Evolutionary conservation across 30 jellyfish, hydroid and myxozoan species (phyloP).

Genomic region (Clytia hemisphaerica): DNA sequence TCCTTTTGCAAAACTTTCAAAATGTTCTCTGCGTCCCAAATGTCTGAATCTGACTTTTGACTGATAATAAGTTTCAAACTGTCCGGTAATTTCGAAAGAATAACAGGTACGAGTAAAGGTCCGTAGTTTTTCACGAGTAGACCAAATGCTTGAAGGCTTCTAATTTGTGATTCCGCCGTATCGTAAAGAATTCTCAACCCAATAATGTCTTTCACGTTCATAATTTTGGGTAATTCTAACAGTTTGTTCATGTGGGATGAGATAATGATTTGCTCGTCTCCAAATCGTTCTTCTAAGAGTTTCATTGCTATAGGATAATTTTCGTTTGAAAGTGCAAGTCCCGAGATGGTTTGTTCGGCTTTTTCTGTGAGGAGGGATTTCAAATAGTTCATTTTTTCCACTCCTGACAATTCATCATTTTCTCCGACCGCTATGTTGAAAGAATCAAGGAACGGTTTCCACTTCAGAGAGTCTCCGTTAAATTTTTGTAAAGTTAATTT

Average conservation of each 20-base stretch:
- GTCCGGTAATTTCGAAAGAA: constrained; percentile 32
- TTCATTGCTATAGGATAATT: constrained; percentile 34
- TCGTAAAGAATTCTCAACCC: constrained; percentile 31
- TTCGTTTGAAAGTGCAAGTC: constrained; percentile 41
- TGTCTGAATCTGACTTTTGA: constrained; percentile 28
- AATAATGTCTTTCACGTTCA: constrained; percentile 13
- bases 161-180: constrained; percentile 34
- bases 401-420: constrained; percentile 24
- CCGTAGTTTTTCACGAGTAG: constrained; percentile 33
- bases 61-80: constrained; percentile 39
- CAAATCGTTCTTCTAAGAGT: constrained; percentile 31
- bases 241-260: constrained; percentile 60
- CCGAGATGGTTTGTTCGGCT: constrained; percentile 31
- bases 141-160: constrained; percentile 49
- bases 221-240: constrained; percentile 12
- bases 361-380: constrained; percentile 51
- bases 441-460: constrained; percentile 42
- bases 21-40: constrained; percentile 46
- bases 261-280: constrained; percentile 25
- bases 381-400: constrained; percentile 45
- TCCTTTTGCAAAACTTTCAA: constrained; percentile 41
- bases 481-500: constrained; percentile 19
- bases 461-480: constrained; percentile 37
- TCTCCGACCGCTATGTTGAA: constrained; percentile 47
- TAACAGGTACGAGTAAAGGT: constrained; percentile 36